Conservation (phyloP, 2,888 invertebrate species). For the Tyria jacobaeae region DNA sequence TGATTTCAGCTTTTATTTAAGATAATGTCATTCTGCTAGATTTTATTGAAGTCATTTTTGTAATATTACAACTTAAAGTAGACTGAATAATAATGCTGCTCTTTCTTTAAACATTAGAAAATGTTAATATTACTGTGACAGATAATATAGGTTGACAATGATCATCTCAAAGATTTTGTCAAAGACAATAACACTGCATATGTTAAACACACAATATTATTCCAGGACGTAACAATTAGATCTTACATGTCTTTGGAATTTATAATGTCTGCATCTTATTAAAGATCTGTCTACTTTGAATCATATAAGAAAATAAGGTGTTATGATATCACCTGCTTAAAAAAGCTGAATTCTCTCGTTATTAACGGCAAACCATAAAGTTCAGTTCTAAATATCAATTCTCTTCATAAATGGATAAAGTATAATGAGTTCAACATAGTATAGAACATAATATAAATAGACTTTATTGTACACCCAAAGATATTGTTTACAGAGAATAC, state of each 20-base stretch:
- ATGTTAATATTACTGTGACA: background rate
- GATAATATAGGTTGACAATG: background rate
- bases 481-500: too few relatives aligned
- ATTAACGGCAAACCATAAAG: too few relatives aligned
- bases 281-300: too few relatives aligned
- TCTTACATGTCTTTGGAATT: background rate
- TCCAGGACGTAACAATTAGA: background rate
- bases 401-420: too few relatives aligned
- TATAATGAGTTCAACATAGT: too few relatives aligned
- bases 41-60: background rate
- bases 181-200: background rate
- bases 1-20: background rate
- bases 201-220: background rate
- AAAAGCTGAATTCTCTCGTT: too few relatives aligned
- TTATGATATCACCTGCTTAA: too few relatives aligned
- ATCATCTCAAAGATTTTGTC: background rate
- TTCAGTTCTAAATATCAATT: too few relatives aligned
- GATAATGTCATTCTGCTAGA: background rate
- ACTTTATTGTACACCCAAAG: too few relatives aligned
- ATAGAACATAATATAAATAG: too few relatives aligned
- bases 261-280: too few relatives aligned
- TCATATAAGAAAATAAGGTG: too few relatives aligned
- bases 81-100: background rate
- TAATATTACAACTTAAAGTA: background rate
- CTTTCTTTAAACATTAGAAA: background rate